Conservation (phyloP, 2,797 vertebrate species). For the Australoheros facetus region DNA sequence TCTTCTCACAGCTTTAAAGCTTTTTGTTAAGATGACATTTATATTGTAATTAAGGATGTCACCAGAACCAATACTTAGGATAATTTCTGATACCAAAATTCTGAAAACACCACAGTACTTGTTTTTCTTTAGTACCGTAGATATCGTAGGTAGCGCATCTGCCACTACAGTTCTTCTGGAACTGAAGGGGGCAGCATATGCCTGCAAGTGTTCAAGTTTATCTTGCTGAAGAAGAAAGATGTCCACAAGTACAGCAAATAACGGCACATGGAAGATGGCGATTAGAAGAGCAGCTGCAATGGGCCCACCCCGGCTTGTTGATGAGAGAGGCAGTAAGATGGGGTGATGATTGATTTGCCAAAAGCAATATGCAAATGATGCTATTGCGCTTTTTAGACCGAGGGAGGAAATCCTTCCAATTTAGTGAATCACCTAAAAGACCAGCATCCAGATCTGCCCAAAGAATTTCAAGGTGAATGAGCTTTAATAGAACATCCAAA, state of each 20-base stretch:
- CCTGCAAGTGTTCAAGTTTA: background rate
- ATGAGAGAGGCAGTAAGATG: background rate
- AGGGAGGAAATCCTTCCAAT: background rate
- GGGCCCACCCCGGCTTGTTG: background rate
- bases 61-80: background rate
- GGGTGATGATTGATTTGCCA: no score
- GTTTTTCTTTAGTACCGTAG: background rate
- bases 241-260: background rate
- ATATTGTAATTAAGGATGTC: background rate
- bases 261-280: background rate
- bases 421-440: background rate
- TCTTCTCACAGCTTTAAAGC: background rate
- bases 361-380: background rate
- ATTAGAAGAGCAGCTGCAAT: background rate
- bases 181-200: constrained; percentile 2
- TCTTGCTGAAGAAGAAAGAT: background rate
- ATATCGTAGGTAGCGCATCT: background rate
- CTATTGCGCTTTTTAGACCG: background rate
- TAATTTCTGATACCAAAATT: background rate
- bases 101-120: background rate
- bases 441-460: background rate
- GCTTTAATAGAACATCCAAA: background rate
- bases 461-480: background rate
- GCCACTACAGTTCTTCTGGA: background rate
- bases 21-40: background rate